A percentile compares a stretch with the other conserved stretches of the same genome.
Conservation (phyloP, 2,888 invertebrate species). For the Zygothrica quintamaculata region DNA sequence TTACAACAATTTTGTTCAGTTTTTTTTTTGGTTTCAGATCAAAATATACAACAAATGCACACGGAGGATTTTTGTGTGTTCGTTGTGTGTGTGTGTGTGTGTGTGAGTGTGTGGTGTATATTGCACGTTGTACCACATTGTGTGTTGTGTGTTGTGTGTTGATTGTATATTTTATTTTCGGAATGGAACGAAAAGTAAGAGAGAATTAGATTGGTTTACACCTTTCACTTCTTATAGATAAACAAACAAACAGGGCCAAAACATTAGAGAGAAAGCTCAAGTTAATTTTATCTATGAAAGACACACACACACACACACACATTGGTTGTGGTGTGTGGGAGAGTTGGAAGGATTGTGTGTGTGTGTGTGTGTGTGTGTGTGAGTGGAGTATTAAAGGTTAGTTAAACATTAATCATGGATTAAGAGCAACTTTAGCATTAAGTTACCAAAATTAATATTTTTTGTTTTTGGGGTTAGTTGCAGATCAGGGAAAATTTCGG, state of each 20-base stretch:
- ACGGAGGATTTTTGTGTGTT: slow-evolving; percentile 65
- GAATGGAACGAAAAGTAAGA: slow-evolving; percentile 80
- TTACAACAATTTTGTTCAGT: slow-evolving; percentile 64
- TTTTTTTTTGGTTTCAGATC: no score
- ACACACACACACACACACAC: slow-evolving; percentile 21
- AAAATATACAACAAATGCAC: no score
- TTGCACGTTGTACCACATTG: slow-evolving; percentile 63
- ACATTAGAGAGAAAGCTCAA: slow-evolving; percentile 64
- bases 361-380: no score
- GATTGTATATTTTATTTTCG: slow-evolving; percentile 37
- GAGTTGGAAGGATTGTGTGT: no score
- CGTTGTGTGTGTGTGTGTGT: no score
- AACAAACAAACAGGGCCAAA: slow-evolving; percentile 57
- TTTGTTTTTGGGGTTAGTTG: slow-evolving; percentile 41
- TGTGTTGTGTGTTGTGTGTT: slow-evolving; percentile 45
- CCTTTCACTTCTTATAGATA: slow-evolving; percentile 70
- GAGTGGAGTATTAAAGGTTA: no score
- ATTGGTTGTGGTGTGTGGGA: neutral
- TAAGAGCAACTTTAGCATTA: no score
- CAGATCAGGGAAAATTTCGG: slow-evolving; percentile 41
- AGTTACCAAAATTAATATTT: no score
- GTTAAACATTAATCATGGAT: slow-evolving; percentile 76
- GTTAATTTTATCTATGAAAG: slow-evolving; percentile 67
- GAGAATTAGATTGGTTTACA: slow-evolving; percentile 81
- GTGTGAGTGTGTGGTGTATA: slow-evolving; percentile 51